phyloP scores from a whole-genome alignment of 1,140 invertebrate species.

The Caenorhabditis tropicalis region DNA sequence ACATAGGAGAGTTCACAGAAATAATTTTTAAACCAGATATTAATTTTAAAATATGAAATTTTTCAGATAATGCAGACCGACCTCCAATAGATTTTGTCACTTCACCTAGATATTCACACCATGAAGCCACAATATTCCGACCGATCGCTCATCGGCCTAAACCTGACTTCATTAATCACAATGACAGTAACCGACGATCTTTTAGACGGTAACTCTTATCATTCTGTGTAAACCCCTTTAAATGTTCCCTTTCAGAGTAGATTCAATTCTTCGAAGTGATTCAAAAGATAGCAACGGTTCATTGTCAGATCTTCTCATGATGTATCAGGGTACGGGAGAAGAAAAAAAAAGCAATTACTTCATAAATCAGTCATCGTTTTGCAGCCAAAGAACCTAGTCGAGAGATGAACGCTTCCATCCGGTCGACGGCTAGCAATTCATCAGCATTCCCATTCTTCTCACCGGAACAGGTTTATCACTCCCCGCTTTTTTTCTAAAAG shows the following conservation, averaged over 20 bases:
- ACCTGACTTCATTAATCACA: slow-evolving; percentile 2
- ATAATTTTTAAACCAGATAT: too few relatives aligned
- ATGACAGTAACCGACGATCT: slow-evolving; percentile 24
- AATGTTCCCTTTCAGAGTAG: neutral
- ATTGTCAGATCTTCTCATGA: slow-evolving; percentile 34
- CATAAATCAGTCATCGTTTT: slow-evolving; percentile 1
- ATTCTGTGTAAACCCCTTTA: neutral
- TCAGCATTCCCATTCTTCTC: slow-evolving; percentile 20
- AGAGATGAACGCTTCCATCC: slow-evolving; percentile 35
- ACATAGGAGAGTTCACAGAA: neutral
- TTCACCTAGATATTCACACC: slow-evolving; percentile 6
- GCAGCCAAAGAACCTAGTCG: slow-evolving; percentile 2
- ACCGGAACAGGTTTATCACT: slow-evolving; percentile 20
- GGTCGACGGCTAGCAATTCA: slow-evolving; percentile 19
- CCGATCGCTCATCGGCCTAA: slow-evolving; percentile 1
- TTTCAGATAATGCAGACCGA: slow-evolving; percentile 33
- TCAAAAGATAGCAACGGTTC: slow-evolving; percentile 29
- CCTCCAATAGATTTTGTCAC: slow-evolving; percentile 27
- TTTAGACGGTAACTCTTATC: neutral
- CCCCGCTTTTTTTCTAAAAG: neutral
- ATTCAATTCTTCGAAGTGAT: slow-evolving; percentile 11
- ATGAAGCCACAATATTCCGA: slow-evolving; percentile 9
- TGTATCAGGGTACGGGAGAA: slow-evolving; percentile 4
- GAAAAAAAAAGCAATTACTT: neutral
- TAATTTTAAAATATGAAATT: too few relatives aligned